These are phyloP conservation scores for Macrophya annulata DNA, from an alignment of 2,888 invertebrate genomes.

Conservation along the genomic window DNA sequence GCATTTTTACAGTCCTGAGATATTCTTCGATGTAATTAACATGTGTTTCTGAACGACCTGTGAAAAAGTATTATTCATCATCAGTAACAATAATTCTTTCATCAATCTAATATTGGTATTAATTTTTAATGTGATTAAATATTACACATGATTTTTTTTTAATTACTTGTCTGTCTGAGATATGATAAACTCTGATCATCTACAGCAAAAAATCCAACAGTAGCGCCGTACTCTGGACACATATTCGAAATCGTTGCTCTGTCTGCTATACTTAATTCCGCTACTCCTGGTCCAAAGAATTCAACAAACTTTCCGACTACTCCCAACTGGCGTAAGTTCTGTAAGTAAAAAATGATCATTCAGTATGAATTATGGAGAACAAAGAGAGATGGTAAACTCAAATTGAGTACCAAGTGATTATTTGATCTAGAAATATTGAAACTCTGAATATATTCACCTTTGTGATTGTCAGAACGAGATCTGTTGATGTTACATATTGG, in stretches of 20 bases:
- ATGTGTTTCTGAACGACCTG: constrained; percentile 91
- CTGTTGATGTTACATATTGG: constrained; percentile 95
- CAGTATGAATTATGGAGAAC: constrained; percentile 55
- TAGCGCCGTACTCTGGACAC: constrained; percentile 99
- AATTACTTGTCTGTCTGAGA: constrained; percentile 90
- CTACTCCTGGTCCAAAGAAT: constrained; percentile 97
- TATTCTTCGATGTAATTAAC: constrained; percentile 91
- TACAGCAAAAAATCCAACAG: constrained; percentile 96
- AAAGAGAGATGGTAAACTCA: not conserved
- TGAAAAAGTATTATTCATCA: constrained; percentile 64
- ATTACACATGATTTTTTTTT: not conserved
- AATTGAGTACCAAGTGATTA: not conserved
- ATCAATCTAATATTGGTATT: not conserved
- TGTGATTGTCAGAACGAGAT: constrained; percentile 97
- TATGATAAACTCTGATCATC: constrained; percentile 92
- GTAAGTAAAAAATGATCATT: constrained; percentile 69
- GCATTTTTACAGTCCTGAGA: constrained; percentile 89
- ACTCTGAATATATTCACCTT: constrained; percentile 84
- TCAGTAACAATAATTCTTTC: constrained; percentile 19
- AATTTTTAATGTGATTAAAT: constrained; percentile 38
- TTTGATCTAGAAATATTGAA: not conserved
- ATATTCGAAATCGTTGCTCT: constrained; percentile 99
- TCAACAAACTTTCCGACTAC: constrained; percentile 99
- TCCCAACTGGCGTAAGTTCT: constrained; percentile 94
- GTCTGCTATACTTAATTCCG: constrained; percentile 96